Percentiles rank a stretch among this genome's conserved stretches.
phyloP scores from a whole-genome alignment of 2,797 vertebrate genomes.

The Chanos chanos region DNA sequence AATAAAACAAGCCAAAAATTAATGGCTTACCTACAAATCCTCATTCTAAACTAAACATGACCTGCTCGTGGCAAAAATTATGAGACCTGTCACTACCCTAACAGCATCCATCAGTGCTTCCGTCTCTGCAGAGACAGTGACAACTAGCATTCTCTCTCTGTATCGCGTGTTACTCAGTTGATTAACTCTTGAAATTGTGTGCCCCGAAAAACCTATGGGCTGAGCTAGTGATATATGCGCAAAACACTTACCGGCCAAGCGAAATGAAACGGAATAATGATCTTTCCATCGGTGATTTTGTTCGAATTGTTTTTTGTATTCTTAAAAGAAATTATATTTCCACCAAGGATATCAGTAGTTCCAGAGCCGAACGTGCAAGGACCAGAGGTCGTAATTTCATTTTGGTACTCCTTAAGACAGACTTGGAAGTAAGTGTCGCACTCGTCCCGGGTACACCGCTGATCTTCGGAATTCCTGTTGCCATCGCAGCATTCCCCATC shows the following conservation, averaged over 20 bases:
- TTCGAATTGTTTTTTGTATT: slow-evolving; percentile 63
- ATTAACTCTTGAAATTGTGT: background rate
- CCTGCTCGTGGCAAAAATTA: too few species aligned
- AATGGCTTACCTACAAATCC: too few species aligned
- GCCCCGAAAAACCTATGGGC: background rate
- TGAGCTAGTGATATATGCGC: background rate
- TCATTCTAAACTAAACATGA: too few species aligned
- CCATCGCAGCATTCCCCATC: slow-evolving; percentile 95
- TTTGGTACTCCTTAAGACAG: slow-evolving; percentile 96
- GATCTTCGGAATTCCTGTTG: slow-evolving; percentile 74
- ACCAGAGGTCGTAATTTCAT: slow-evolving; percentile 76
- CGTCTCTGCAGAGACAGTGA: background rate
- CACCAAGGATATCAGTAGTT: slow-evolving; percentile 90
- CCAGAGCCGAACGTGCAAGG: slow-evolving; percentile 84
- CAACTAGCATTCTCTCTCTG: background rate
- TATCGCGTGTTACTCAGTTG: too few species aligned
- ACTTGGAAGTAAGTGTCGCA: slow-evolving; percentile 95
- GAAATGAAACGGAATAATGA: slow-evolving; percentile 90
- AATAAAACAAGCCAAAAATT: too few species aligned
- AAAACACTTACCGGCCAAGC: slow-evolving; percentile 90
- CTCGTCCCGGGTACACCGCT: slow-evolving; percentile 85
- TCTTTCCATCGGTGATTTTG: slow-evolving; percentile 76
- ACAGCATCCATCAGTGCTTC: slow-evolving; percentile 7
- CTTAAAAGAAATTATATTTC: slow-evolving; percentile 91
- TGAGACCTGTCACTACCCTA: slow-evolving; percentile 13